Base-by-base conservation (phyloP, 2,113 vertebrate species). In the Tonatia bakeri region DNA sequence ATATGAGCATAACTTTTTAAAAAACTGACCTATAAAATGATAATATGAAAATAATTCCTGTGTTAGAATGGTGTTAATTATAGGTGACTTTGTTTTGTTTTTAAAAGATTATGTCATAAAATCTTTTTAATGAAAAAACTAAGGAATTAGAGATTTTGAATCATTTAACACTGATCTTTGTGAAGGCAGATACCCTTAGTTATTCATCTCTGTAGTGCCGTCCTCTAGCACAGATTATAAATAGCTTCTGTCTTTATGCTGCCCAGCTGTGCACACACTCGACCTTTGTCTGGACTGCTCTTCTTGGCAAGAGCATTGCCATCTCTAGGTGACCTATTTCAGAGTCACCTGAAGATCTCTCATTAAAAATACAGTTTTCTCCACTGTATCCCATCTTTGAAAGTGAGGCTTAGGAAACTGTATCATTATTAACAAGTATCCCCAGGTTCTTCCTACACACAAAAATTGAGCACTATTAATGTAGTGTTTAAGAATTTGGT, bases 21-120 rank as follows among this genome's bases (percentile, higher is more conserved):
- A 86, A 86, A 92, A 86, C 50, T 94, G 61, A 89, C 75, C 38
- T 95, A 64, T 43, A 94, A 87, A 96, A 77, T 95, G 22, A 73
- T 76, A 91, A 87, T 56, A 90, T 54, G 28, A 50, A 83, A 76
- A 92, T 79, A 88, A 91, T 88, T 94, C 7, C 59, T 80, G 3
- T 82, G 40, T 94, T 45, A 76, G n/a, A 80, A 16, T 87, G 12
- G 33, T 90, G 10, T 47, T 82, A 94, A 92, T 70, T 95, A 81
- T 19, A 79, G 80, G n/a, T 56, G 24, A 85, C 85, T 94, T 84
- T 33, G 64, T 83, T 90, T 87, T 70, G 4, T 91, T 47, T 70
- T 92, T 38, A 54, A 91, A 90, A 84, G 90, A 33, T 24, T n/a
- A 36, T 47, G 33, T 84, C n/a, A 76, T 72, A 56, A 80, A 87